These are phyloP conservation scores for Rhadinocentrus ornatus DNA, from an alignment of 2,797 vertebrate genomes.

Conservation along the genomic window DNA sequence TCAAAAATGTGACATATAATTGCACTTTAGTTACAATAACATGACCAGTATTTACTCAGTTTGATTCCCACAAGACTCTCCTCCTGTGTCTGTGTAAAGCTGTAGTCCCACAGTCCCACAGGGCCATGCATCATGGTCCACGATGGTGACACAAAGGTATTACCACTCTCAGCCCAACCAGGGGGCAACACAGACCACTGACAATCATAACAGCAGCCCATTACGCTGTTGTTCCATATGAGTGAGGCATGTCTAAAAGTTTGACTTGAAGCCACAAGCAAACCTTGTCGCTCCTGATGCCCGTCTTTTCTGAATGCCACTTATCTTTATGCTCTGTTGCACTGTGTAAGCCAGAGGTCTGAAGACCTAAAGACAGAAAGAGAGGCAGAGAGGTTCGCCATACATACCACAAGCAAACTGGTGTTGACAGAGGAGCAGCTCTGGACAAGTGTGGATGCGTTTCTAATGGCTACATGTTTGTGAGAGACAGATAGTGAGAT, in stretches of 20 bases:
- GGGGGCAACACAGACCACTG: conserved; percentile 35
- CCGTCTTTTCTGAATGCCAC: conserved; percentile 39
- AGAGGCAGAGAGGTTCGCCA: conserved; percentile 35
- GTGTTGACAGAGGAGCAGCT: conserved; percentile 74
- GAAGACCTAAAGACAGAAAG: conserved; percentile 31
- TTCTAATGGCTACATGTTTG: conserved; percentile 70
- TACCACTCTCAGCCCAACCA: conserved; percentile 36
- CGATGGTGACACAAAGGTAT: conserved; percentile 51
- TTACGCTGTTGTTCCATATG: conserved; percentile 52
- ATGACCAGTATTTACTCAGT: conserved; percentile 4
- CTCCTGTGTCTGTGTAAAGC: conserved; percentile 17
- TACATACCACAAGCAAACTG: conserved; percentile 68
- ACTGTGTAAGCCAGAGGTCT: conserved; percentile 39
- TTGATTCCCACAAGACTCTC: conserved; percentile 7
- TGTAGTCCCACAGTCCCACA: conserved; percentile 18
- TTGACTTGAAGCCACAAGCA: conserved; percentile 34
- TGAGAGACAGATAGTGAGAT: conserved; percentile 42
- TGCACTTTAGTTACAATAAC: not conserved
- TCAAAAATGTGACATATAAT: not conserved
- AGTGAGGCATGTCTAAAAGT: conserved; percentile 36
- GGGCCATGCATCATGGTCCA: conserved; percentile 32
- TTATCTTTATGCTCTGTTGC: conserved; percentile 68
- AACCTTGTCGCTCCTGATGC: conserved; percentile 22
- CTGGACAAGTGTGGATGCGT: conserved; percentile 76
- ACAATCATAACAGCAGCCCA: conserved; percentile 53